These are phyloP conservation scores for Sarcophaga variegata DNA, from an alignment of 2,888 invertebrate species.

Conservation along the genomic window DNA sequence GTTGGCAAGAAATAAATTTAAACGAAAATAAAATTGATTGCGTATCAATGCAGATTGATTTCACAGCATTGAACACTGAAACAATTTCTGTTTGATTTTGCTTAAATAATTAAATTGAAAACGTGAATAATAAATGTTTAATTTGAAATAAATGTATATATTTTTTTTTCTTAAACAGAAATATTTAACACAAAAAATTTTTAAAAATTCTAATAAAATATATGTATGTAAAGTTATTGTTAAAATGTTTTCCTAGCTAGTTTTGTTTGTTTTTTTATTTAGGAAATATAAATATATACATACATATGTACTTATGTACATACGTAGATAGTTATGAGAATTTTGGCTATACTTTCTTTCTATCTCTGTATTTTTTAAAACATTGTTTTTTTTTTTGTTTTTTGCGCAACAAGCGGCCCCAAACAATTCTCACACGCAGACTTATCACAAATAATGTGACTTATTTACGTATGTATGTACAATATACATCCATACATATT, in stretches of 20 bases:
- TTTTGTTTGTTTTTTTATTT: too few relatives aligned
- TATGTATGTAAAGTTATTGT: too few relatives aligned
- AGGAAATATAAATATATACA: too few relatives aligned
- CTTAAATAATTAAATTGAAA: neutral
- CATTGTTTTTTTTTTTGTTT: too few relatives aligned
- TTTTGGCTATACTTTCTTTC: neutral
- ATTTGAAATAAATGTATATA: neutral
- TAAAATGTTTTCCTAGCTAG: too few relatives aligned
- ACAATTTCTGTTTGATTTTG: conserved; percentile 10
- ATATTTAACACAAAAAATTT: too few relatives aligned
- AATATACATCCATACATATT: neutral
- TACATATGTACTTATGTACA: too few relatives aligned
- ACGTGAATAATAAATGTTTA: neutral
- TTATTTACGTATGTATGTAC: neutral
- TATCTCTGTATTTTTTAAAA: neutral
- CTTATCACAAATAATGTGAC: conserved; percentile 16
- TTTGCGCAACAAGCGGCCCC: neutral
- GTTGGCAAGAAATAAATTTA: conserved; percentile 19
- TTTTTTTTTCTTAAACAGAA: too few relatives aligned
- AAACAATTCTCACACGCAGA: neutral
- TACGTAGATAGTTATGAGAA: too few relatives aligned
- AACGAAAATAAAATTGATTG: conserved; percentile 21
- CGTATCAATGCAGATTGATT: neutral
- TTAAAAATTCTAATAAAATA: too few relatives aligned
- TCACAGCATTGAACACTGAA: conserved; percentile 3